These are phyloP conservation scores for Hipposideros armiger DNA, from an alignment of 2,113 vertebrate species.

Conservation along the genomic window DNA sequence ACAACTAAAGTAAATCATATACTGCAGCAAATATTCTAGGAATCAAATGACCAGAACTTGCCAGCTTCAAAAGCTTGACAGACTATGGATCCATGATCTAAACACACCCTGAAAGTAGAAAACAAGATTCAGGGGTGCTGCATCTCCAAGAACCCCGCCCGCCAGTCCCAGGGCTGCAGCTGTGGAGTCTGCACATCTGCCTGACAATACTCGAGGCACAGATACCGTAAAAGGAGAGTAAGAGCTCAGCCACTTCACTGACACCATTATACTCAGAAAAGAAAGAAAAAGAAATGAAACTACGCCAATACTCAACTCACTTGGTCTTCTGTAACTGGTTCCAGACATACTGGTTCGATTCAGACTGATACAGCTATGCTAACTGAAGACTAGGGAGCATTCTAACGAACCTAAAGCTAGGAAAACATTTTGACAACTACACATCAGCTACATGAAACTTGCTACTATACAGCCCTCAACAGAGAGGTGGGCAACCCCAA, in stretches of 20 bases:
- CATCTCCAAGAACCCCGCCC: background rate
- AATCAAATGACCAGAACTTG: background rate
- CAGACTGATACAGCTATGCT: background rate
- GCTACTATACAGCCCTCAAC: background rate
- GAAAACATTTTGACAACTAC: background rate
- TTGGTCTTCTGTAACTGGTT: background rate
- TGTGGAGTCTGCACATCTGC: background rate
- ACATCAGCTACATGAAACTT: background rate
- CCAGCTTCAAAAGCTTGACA: background rate
- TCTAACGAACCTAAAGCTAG: background rate
- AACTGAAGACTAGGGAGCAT: background rate
- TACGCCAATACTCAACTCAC: background rate
- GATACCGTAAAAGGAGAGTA: too few relatives aligned
- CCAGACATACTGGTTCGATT: background rate
- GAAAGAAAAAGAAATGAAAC: background rate
- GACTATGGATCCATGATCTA: background rate
- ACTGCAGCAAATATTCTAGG: background rate
- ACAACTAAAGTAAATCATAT: background rate
- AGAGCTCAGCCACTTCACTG: background rate
- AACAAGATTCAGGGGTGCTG: background rate
- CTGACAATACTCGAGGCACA: background rate
- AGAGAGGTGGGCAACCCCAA: background rate
- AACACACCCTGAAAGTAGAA: background rate
- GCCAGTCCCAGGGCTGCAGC: background rate
- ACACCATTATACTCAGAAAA: background rate